Percentiles rank a stretch among this genome's conserved stretches.
Conservation (phyloP, 2,113 vertebrate species). For the Anguilla rostrata region DNA sequence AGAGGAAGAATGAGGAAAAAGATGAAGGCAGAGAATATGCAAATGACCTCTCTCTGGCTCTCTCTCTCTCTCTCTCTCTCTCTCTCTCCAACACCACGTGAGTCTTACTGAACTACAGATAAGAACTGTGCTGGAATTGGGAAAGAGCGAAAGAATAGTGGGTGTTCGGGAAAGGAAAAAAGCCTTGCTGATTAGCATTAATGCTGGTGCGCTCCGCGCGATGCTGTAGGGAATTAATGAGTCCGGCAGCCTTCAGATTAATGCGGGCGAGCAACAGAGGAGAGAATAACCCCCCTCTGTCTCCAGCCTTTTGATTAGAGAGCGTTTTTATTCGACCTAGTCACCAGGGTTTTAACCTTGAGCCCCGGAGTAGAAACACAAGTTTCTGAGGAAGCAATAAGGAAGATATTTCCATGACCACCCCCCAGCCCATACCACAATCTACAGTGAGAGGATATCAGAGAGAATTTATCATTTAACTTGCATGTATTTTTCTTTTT, state of each 20-base stretch:
- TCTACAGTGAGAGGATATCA: not conserved
- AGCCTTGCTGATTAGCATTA: constrained; percentile 65
- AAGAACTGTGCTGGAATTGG: constrained; percentile 67
- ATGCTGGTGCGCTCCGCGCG: constrained; percentile 59
- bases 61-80: constrained; percentile 56
- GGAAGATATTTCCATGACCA: constrained; percentile 36
- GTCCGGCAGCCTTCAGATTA: constrained; percentile 60
- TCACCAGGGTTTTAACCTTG: constrained; percentile 64
- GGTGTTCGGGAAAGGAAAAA: constrained; percentile 35
- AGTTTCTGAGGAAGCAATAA: constrained; percentile 53
- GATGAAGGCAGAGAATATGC: constrained; percentile 58
- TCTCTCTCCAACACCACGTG: constrained; percentile 62
- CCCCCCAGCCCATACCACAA: not conserved
- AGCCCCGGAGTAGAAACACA: constrained; percentile 65
- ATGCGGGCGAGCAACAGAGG: constrained; percentile 28
- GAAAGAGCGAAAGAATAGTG: constrained; percentile 49
- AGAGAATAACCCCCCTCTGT: constrained; percentile 39
- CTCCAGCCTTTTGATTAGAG: constrained; percentile 61
- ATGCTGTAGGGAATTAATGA: constrained; percentile 62
- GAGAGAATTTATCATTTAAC: not conserved
- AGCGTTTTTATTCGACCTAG: constrained; percentile 55
- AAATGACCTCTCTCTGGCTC: constrained; percentile 61
- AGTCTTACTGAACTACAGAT: constrained; percentile 66
- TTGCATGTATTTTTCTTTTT: no score
- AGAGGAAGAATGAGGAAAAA: constrained; percentile 17